Base-by-base conservation (phyloP, 1,140 invertebrate species). In the Akabosia matsudoensis region DNA sequence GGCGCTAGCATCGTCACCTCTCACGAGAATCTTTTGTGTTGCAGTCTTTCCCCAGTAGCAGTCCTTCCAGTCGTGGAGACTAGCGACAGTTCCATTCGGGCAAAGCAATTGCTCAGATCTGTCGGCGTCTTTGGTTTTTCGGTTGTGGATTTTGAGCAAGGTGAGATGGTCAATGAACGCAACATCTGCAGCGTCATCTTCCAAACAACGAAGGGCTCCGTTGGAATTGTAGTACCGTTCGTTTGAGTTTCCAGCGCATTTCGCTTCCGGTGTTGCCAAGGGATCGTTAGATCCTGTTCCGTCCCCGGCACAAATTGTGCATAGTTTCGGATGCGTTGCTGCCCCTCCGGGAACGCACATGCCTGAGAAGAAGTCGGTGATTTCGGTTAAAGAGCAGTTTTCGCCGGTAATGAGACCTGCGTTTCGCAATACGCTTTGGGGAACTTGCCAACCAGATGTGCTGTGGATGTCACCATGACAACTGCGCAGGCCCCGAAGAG, bases 211-310 rank as follows among this genome's bases (percentile, higher is more conserved):
- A 1, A 91, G 77, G 1, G 89, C 87, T 14, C 90, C 90, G 37
- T 87, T 85, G 84, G 90, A 89, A 0, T 90, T 91, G 81, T 88
- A 91, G 84, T 87, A 92, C 7, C 56, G 26, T 45, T 79, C 78
- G 26, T 52, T 28, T 0, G 1, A 0, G 31, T 51, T 52, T n/a
- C 76, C 70, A 14, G 61, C 2, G 61, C 78, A 79, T 3, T 67
- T 13, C 22, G 73, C 51, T 24, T n/a, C 30, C 33, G 73, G 4
- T 31, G 52, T 56, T 16, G 7, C 7, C 13, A 24, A 24, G 14
- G 10, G 4, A 4, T 24, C n/a, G 3, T 3, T 3, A 13, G 22
- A 3, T 22, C 13, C 1, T 28, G 10, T 33, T 24, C 67, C 33
- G 18, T 75, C 77, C 0, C 74, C 74, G 22, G 54, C 70, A 56